These are phyloP conservation scores for Furnarius figulus DNA, from an alignment of 2,113 vertebrate genomes.

Conservation along the genomic window DNA sequence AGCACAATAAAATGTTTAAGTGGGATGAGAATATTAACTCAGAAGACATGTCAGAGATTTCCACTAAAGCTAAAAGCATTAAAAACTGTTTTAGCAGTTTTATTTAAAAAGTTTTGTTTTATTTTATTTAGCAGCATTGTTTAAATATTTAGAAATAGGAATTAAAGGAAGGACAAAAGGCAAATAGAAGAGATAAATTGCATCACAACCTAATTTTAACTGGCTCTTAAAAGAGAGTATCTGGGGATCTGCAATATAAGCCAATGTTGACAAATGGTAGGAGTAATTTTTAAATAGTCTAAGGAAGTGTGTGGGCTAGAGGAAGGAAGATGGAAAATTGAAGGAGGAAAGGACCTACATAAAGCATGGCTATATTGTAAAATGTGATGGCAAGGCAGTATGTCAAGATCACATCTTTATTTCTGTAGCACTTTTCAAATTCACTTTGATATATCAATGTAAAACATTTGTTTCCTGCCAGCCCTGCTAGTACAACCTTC, in stretches of 20 bases:
- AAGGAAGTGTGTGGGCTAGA: slow-evolving; percentile 6
- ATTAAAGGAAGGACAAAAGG: background rate
- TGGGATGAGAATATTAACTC: background rate
- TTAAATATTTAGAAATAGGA: background rate
- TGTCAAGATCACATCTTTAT: background rate
- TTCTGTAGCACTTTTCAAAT: background rate
- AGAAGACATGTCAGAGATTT: background rate
- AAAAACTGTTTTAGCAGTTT: background rate
- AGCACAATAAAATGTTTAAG: background rate
- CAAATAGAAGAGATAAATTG: background rate
- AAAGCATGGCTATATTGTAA: background rate
- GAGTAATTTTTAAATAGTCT: slow-evolving; percentile 16
- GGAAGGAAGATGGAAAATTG: slow-evolving; percentile 10
- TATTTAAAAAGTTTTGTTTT: too few relatives aligned
- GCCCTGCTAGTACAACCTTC: background rate
- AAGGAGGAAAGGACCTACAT: background rate
- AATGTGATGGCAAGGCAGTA: background rate
- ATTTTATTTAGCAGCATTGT: background rate
- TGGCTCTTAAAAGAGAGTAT: background rate
- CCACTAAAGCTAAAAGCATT: background rate
- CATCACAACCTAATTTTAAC: background rate
- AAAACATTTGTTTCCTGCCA: background rate
- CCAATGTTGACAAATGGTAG: slow-evolving; percentile 13
- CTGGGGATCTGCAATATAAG: background rate
- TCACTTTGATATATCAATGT: background rate